A percentile compares a stretch with the other conserved stretches of the same genome.
Conservation (phyloP, 92 coral and sea anemone species). For the Isaurus tuberculatus region DNA sequence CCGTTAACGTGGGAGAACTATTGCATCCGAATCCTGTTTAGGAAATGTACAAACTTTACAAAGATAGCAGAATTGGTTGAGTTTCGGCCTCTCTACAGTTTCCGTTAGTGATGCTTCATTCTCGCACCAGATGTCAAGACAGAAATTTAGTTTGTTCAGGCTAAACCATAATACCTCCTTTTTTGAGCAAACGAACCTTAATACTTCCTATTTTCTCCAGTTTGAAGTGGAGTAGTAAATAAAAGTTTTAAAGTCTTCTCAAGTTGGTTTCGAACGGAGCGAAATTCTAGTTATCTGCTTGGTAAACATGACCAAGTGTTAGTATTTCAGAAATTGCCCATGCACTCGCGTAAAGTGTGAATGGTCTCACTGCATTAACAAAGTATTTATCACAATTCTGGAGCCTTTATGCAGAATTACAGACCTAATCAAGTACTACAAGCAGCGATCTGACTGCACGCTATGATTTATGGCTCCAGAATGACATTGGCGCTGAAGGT, state of each 20-base stretch:
- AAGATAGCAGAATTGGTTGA: neutral
- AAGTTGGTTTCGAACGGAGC: constrained; percentile 2
- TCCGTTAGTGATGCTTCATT: constrained; percentile 48
- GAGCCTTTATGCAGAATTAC: constrained; percentile 21
- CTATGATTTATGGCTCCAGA: constrained; percentile 41
- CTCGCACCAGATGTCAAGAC: constrained; percentile 52
- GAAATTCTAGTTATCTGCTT: neutral
- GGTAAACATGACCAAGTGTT: neutral
- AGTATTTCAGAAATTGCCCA: neutral
- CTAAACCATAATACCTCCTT: constrained; percentile 50
- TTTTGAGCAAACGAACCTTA: constrained; percentile 39
- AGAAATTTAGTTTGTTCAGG: constrained; percentile 25
- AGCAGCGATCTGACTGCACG: constrained; percentile 35
- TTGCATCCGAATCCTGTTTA: neutral
- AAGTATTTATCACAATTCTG: constrained; percentile 45
- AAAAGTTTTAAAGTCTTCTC: neutral
- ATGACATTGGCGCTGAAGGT: constrained; percentile 41
- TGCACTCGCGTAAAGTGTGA: constrained; percentile 17
- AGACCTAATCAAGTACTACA: constrained; percentile 11
- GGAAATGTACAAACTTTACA: constrained; percentile 24
- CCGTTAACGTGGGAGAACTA: neutral
- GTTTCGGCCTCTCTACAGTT: constrained; percentile 41
- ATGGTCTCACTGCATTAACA: constrained; percentile 50
- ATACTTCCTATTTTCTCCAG: constrained; percentile 45
- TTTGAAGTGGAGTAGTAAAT: constrained; percentile 39